Evolutionary conservation across 2,797 vertebrate species (phyloP), one percentile per base, ranked within the genome.

Genomic region (Saxicola maurus): DNA sequence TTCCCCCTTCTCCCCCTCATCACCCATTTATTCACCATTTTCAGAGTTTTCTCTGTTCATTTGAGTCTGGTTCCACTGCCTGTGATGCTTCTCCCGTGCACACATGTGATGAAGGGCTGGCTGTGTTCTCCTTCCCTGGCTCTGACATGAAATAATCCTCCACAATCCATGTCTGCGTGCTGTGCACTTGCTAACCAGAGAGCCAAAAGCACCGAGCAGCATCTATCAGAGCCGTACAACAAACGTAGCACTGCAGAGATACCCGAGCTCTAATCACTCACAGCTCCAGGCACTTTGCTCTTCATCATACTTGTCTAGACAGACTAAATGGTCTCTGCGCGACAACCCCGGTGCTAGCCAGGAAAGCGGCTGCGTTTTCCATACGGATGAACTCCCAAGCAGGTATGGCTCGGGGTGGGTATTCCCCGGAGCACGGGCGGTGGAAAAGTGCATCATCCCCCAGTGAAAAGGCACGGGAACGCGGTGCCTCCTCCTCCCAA

Each of bases 241-340:
- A 73, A 84, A 40, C 53, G 30, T 2, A 21, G 28, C 27, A 4
- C 75, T 74, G 75, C 94, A 48, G 83, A 76, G 83, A 74, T 30
- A 61, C 43, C 25, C n/a, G 16, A 88, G 80, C 85, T 78, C 87
- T 64, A 48, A 90, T 84, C 55, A 37, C 16, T 30, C 74, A 6
- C 33, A 16, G 90, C 86, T 82, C 73, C 43, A 15, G 91, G 84
- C 89, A 35, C 86, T 86, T 85, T 27, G 53, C 65, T 90, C 81
- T 92, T 85, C 82, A 69, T 84, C 72, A 27, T 19, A 59, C 67
- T 91, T 52, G 89, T 92, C 89, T 48, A 77, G 91, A 90, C 88
- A 92, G 89, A 64, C 81, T 89, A 80, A 89, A 94, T 88, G 85
- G 85, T 75, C 89, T 87, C 82, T 52, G 72, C 28, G 76, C 93